Evolutionary conservation across 1,140 invertebrate genomes (phyloP).

Genomic region (Delia radicum): DNA sequence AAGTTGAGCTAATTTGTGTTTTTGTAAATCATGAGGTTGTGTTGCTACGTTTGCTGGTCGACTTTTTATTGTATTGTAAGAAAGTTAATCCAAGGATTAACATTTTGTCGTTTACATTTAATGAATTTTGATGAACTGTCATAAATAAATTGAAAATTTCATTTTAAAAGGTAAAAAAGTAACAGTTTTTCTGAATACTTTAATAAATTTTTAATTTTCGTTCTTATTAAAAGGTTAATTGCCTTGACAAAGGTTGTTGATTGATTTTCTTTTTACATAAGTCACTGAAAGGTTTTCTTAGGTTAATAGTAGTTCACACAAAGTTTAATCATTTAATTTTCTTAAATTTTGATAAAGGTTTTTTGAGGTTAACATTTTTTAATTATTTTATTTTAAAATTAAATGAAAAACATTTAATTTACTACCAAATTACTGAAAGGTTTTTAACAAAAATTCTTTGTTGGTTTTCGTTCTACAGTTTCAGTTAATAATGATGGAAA

Average conservation of each 20-base stretch:
- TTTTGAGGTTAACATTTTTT: background rate
- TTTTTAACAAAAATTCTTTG: too few relatives aligned
- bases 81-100: slow-evolving; percentile 12
- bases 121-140: slow-evolving; percentile 16
- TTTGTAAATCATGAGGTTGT: background rate
- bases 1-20: background rate
- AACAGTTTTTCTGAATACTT: background rate
- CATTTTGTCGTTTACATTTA: background rate
- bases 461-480: too few relatives aligned
- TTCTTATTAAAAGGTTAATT: slow-evolving; percentile 8
- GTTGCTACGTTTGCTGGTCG: background rate
- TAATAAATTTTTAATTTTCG: background rate
- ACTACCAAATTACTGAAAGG: too few relatives aligned
- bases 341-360: background rate
- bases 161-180: background rate
- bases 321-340: background rate
- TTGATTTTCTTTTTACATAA: background rate
- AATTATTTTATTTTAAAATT: background rate
- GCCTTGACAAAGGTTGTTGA: background rate
- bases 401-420: too few relatives aligned
- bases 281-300: background rate
- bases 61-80: too few relatives aligned
- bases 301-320: background rate
- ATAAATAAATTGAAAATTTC: background rate
- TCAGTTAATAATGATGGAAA: too few relatives aligned